These are phyloP conservation scores for Orestias chungarensis DNA, from an alignment of 2,797 vertebrate species.

Conservation along the genomic window DNA sequence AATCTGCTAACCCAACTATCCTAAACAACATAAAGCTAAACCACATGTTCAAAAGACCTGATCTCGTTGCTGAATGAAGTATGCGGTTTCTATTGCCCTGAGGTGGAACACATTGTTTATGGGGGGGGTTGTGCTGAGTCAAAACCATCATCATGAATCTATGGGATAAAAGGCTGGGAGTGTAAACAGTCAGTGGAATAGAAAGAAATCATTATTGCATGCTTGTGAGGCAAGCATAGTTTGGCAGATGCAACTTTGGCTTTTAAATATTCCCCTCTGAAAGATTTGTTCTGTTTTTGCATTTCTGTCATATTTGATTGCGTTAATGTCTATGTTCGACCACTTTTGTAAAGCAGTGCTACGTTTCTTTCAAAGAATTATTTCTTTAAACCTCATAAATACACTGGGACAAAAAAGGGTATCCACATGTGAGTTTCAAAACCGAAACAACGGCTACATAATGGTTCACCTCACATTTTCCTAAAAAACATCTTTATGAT, in stretches of 20 bases:
- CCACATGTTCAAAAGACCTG: slow-evolving; percentile 53
- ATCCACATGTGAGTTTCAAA: background rate
- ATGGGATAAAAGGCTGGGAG: slow-evolving; percentile 30
- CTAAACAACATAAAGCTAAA: slow-evolving; percentile 53
- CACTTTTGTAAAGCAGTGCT: background rate
- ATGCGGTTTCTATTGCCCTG: slow-evolving; percentile 33
- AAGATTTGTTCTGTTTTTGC: background rate
- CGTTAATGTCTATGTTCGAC: background rate
- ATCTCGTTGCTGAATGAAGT: slow-evolving; percentile 51
- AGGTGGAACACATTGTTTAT: slow-evolving; percentile 48
- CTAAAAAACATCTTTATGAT: background rate
- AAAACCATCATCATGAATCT: slow-evolving; percentile 39
- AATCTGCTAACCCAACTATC: slow-evolving; percentile 51
- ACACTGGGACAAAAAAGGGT: too few species aligned
- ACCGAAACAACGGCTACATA: background rate
- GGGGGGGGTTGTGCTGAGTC: slow-evolving; percentile 38
- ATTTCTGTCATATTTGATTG: background rate
- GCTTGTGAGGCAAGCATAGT: slow-evolving; percentile 16
- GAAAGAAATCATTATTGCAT: slow-evolving; percentile 19
- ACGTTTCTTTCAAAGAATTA: too few species aligned
- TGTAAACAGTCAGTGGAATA: slow-evolving; percentile 12
- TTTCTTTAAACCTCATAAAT: too few species aligned
- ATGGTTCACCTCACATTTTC: background rate
- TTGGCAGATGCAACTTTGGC: background rate
- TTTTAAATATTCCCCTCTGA: background rate